Evolutionary conservation across 2,888 invertebrate species (phyloP).

Genomic region (Lutraria lutraria): DNA sequence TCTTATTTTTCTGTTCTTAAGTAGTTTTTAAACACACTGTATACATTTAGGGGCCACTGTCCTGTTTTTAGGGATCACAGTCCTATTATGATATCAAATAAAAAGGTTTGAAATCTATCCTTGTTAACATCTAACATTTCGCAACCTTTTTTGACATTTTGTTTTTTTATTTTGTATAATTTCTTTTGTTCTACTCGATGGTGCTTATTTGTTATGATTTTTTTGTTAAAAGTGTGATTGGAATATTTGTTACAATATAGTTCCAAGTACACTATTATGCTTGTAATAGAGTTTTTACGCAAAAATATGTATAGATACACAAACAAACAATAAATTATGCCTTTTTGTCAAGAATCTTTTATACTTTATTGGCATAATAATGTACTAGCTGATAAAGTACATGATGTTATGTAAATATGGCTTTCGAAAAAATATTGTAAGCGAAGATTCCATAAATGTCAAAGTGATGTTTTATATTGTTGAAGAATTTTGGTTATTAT

Average conservation of each 20-base stretch:
- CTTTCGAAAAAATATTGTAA: too few relatives aligned
- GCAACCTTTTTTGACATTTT: too few relatives aligned
- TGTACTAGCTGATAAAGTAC: too few relatives aligned
- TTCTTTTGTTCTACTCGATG: not conserved
- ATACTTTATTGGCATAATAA: too few relatives aligned
- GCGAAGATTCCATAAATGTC: too few relatives aligned
- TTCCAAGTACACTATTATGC: not conserved
- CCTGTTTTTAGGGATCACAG: not conserved
- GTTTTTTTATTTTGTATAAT: not conserved
- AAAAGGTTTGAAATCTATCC: not conserved
- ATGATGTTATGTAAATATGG: too few relatives aligned
- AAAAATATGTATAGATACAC: not conserved
- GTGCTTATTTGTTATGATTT: constrained; percentile 6
- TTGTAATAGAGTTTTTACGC: not conserved
- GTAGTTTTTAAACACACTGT: not conserved
- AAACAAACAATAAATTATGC: too few relatives aligned
- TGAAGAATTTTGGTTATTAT: not conserved
- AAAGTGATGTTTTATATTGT: not conserved
- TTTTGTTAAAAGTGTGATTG: not conserved
- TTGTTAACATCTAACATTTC: not conserved
- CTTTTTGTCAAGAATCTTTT: not conserved
- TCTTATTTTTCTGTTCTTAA: not conserved
- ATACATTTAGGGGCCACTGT: too few relatives aligned
- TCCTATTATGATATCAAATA: not conserved
- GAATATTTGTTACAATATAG: not conserved